Evolutionary conservation across 2,113 vertebrate genomes (phyloP).

Genomic region (Nansenia antarctica): DNA sequence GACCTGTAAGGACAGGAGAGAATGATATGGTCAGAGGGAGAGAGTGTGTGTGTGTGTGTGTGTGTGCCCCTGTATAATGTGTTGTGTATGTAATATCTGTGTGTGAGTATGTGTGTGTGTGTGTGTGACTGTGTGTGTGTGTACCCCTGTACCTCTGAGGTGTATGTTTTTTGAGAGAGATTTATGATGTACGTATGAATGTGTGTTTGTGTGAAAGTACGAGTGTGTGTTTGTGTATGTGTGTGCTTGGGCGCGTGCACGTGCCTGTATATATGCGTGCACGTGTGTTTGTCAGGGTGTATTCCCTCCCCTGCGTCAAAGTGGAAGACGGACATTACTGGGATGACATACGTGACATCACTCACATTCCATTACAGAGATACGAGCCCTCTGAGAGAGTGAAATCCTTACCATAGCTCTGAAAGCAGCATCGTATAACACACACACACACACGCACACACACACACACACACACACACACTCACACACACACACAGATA

Average conservation of each 20-base stretch:
- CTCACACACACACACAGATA: background rate
- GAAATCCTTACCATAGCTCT: background rate
- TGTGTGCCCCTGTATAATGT: no score
- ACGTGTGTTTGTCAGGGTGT: background rate
- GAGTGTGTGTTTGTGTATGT: conserved; percentile 17
- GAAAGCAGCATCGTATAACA: background rate
- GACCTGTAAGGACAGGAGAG: no score
- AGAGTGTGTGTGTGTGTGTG: no score
- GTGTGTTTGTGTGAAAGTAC: background rate
- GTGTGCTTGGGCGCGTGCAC: background rate
- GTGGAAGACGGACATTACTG: background rate
- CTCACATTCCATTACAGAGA: background rate
- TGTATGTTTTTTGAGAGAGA: no score
- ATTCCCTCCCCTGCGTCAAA: background rate
- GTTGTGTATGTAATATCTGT: no score
- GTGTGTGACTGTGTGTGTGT: background rate
- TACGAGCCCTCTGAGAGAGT: background rate
- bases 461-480: background rate
- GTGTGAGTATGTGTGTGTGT: conserved; percentile 1
- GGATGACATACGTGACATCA: conserved; percentile 6
- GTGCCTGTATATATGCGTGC: conserved; percentile 8
- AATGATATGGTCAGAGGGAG: no score
- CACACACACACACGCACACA: background rate
- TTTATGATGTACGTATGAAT: no score
- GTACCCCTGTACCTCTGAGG: no score